Percentiles rank a stretch among this genome's conserved stretches.
Conservation (phyloP, 2,888 invertebrate species). For the Barypeithes pellucidus region DNA sequence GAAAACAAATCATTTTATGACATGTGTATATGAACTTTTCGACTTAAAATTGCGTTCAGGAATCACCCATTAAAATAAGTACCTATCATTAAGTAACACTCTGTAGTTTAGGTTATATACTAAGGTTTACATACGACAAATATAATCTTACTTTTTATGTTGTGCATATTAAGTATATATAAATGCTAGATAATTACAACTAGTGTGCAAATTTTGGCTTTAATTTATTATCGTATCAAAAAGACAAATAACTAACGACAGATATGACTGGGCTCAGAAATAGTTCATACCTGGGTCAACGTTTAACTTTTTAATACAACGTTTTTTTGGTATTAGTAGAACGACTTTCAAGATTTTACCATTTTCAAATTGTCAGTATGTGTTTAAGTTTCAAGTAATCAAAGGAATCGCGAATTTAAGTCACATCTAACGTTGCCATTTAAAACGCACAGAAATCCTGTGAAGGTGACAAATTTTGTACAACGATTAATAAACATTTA, state of each 20-base stretch:
- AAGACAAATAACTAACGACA: conserved; percentile 27
- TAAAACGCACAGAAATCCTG: too few relatives aligned
- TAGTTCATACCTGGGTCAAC: conserved; percentile 23
- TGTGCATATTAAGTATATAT: conserved; percentile 47
- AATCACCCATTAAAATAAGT: too few relatives aligned
- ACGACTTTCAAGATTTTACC: neutral
- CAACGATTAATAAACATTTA: too few relatives aligned
- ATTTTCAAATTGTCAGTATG: too few relatives aligned
- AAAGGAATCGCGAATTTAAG: too few relatives aligned
- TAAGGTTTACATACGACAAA: conserved; percentile 57
- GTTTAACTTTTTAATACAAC: conserved; percentile 16
- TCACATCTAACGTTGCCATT: too few relatives aligned
- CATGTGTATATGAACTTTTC: too few relatives aligned
- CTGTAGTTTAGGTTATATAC: conserved; percentile 49
- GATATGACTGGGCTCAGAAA: conserved; percentile 43
- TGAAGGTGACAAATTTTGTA: too few relatives aligned
- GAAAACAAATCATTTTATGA: too few relatives aligned
- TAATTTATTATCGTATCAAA: conserved; percentile 13
- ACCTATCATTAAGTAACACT: too few relatives aligned
- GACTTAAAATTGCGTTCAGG: too few relatives aligned
- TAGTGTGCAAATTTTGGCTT: conserved; percentile 24
- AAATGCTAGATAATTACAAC: conserved; percentile 47
- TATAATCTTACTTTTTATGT: conserved; percentile 39
- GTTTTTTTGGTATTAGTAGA: neutral
- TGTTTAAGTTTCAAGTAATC: too few relatives aligned